Percentiles rank a stretch among this genome's conserved stretches.
These are phyloP conservation scores for Drosophila percnosoma DNA, from an alignment of 2,888 invertebrate species.

Conservation along the genomic window DNA sequence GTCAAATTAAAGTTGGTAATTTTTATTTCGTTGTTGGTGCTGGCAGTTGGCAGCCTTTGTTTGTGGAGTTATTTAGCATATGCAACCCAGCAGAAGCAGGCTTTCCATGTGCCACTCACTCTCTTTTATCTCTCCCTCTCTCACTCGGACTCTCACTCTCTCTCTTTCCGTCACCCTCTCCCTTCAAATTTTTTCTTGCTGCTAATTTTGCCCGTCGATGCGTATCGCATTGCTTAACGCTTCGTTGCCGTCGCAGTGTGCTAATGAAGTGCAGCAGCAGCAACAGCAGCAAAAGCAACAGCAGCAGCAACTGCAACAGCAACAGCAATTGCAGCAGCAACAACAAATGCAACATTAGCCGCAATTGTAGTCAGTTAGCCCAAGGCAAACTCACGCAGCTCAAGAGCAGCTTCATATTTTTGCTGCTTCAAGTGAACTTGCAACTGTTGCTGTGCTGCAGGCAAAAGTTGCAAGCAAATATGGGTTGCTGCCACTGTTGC, in stretches of 20 bases:
- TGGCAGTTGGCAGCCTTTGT: constrained; percentile 22
- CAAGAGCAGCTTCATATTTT: constrained; percentile 16
- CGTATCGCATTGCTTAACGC: constrained; percentile 67
- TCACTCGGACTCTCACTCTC: not conserved
- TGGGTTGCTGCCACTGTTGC: constrained; percentile 5
- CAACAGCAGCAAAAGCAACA: constrained; percentile 27
- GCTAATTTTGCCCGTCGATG: constrained; percentile 59
- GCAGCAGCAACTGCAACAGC: constrained; percentile 6
- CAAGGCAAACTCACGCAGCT: constrained; percentile 31
- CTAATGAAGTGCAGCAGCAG: constrained; percentile 72
- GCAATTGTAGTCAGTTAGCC: constrained; percentile 27
- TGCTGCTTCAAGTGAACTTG: constrained; percentile 3
- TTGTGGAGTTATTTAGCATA: constrained; percentile 47
- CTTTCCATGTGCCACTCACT: constrained; percentile 24
- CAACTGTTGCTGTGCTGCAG: constrained; percentile 24
- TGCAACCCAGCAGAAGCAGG: constrained; percentile 28
- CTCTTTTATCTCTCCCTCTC: constrained; percentile 8
- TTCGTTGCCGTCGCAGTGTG: constrained; percentile 67
- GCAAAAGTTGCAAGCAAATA: constrained; percentile 18
- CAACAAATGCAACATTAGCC: constrained; percentile 40
- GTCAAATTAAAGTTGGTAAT: constrained; percentile 71
- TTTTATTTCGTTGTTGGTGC: constrained; percentile 27
- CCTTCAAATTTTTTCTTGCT: constrained; percentile 7
- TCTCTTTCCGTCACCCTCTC: constrained; percentile 10
- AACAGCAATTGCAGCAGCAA: constrained; percentile 36